A percentile compares a stretch with the other conserved stretches of the same genome.
These are phyloP conservation scores for Numida meleagris DNA, from an alignment of 2,113 vertebrate species.

Conservation along the genomic window DNA sequence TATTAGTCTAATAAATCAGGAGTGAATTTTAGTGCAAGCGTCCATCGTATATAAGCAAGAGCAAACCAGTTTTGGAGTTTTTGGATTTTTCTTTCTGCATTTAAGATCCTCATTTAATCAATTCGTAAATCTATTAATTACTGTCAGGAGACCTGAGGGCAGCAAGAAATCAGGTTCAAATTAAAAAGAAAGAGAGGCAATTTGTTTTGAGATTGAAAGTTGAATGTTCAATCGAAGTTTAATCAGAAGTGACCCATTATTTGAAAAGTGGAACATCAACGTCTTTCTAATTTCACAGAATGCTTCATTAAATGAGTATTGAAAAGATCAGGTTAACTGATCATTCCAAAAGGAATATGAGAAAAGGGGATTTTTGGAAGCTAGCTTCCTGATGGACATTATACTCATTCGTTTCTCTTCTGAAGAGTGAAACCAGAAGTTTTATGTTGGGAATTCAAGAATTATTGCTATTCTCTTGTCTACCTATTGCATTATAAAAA, in stretches of 20 bases:
- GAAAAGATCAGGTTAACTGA: conserved; percentile 34
- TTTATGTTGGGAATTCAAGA: neutral
- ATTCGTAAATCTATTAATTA: conserved; percentile 80
- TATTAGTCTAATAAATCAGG: conserved; percentile 25
- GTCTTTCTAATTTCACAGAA: conserved; percentile 71
- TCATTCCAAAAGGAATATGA: conserved; percentile 31
- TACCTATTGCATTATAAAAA: neutral
- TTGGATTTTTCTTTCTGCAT: neutral
- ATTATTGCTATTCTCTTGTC: neutral
- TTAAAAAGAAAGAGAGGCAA: conserved; percentile 72
- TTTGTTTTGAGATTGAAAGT: conserved; percentile 76
- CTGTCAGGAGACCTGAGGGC: conserved; percentile 52
- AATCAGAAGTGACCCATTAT: conserved; percentile 78
- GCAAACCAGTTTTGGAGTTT: neutral
- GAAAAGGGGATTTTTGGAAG: neutral
- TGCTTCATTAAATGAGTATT: conserved; percentile 57
- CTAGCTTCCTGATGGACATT: neutral
- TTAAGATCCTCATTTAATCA: conserved; percentile 49
- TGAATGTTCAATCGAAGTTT: conserved; percentile 74
- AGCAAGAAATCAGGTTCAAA: conserved; percentile 71
- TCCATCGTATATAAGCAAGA: conserved; percentile 52
- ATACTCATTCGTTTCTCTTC: neutral
- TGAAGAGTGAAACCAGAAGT: neutral
- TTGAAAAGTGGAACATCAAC: conserved; percentile 71
- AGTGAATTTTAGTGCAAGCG: conserved; percentile 31